phyloP scores from a whole-genome alignment of 2,113 vertebrate genomes.

The Myiozetetes cayanensis region DNA sequence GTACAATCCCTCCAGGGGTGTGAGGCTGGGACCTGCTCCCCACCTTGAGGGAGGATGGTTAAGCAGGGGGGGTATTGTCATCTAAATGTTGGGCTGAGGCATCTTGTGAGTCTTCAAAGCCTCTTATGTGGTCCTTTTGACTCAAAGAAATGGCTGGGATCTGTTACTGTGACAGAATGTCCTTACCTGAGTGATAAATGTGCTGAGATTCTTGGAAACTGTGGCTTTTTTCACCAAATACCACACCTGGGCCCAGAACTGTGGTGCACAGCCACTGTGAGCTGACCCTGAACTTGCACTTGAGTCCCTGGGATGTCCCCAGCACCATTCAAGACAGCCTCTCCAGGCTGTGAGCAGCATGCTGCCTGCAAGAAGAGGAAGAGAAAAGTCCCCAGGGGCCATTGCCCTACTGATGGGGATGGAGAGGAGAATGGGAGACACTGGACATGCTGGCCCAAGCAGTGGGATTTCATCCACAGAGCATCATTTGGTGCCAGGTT shows the following conservation, averaged over 20 bases:
- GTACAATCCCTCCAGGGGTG: background rate
- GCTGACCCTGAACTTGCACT: background rate
- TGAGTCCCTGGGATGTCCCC: background rate
- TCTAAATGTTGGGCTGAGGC: background rate
- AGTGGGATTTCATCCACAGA: background rate
- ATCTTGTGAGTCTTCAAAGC: background rate
- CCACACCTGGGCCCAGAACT: background rate
- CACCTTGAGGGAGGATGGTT: background rate
- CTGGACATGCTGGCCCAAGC: fast-evolving
- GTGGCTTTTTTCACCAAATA: background rate
- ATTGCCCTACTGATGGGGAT: fast-evolving
- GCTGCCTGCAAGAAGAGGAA: background rate
- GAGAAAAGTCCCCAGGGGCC: background rate
- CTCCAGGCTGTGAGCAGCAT: background rate
- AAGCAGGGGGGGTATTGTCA: background rate
- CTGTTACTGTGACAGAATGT: background rate
- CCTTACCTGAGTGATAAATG: fast-evolving
- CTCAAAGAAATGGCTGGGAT: background rate
- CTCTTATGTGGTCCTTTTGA: background rate
- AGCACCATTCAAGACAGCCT: fast-evolving
- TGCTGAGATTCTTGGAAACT: background rate
- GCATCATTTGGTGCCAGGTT: fast-evolving
- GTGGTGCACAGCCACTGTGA: background rate
- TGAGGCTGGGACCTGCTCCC: background rate
- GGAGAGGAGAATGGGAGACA: background rate